Evolutionary conservation across 1,140 invertebrate genomes (phyloP), one percentile per base, ranked within the genome.

Genomic region (Eufriesea mexicana): DNA sequence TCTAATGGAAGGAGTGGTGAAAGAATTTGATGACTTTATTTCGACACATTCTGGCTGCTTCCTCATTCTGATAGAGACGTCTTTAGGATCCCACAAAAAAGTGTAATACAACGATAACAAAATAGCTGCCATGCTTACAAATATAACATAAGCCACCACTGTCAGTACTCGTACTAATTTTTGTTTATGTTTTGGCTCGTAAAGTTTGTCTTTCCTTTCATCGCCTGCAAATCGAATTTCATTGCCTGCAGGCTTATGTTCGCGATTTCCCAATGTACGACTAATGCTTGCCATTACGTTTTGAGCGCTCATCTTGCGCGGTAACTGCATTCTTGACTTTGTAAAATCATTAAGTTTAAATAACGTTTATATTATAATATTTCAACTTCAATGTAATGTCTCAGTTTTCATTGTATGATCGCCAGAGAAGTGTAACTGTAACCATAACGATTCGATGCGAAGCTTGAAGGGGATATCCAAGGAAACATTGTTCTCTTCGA

Each of bases 21-120:
- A 6, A 51, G 66, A 47, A 42, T 79, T 64, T 35, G 64, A 7
- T 23, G 35, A 25, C 51, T 35, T 55, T 42, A 14, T 1, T 25
- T 59, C 62, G 16, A 2, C 10, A 18, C 88, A 89, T 14, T 89
- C 87, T 8, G 59, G 35, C 47, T 79, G 84, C 25, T 20, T 6
- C 47, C 35, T 84, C 54, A 18, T 42, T 54, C 45, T 86, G 64
- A 73, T 28, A 8, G 75, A 42, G 14, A 86, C 86, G 78, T 93
- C 91, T 70, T 95, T 96, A 0, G 98, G 98, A 93, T 98, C 96
- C 98, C 98, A 99, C 83, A 99, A 96, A 93, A 99, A 98, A 83
- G 98, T 97, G 94, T 99, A 99, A 95, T 99, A 99, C 18, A 99
- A 95, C 0, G 98, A 99, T 45, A 99, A 95, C 92, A 99, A 97